These are phyloP conservation scores for Subanguina moxae DNA, from an alignment of 1,140 invertebrate genomes.

Conservation along the genomic window DNA sequence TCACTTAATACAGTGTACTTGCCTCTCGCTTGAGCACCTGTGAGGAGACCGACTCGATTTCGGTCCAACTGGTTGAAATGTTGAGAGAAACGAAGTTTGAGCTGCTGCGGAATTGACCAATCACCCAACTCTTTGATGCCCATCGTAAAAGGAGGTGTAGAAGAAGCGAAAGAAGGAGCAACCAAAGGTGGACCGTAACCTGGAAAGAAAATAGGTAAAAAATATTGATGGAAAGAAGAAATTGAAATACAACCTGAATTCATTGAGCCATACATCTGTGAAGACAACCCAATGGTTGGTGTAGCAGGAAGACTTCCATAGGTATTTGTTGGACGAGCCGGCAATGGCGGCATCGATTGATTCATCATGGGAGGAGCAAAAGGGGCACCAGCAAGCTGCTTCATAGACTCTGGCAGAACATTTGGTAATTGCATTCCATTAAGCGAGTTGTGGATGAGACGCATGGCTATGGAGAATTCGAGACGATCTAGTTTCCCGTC, in stretches of 20 bases:
- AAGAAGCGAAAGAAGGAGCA: neutral
- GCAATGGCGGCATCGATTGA: slow-evolving; percentile 3
- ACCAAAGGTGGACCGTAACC: slow-evolving; percentile 7
- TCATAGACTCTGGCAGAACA: slow-evolving; percentile 36
- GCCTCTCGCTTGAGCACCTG: slow-evolving; percentile 74
- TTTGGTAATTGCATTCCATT: slow-evolving; percentile 30
- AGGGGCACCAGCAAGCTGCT: slow-evolving; percentile 4
- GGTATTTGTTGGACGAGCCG: slow-evolving; percentile 18
- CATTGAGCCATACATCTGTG: slow-evolving; percentile 11
- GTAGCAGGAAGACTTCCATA: slow-evolving; percentile 12
- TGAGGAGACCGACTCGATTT: slow-evolving; percentile 43
- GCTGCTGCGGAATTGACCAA: slow-evolving; percentile 66
- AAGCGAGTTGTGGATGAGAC: slow-evolving; percentile 35
- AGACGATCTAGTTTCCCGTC: slow-evolving; percentile 42
- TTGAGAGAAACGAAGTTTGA: slow-evolving; percentile 88
- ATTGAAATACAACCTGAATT: no score
- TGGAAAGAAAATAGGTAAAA: slow-evolving; percentile 14
- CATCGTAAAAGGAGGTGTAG: slow-evolving; percentile 28
- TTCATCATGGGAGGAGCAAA: slow-evolving; percentile 20
- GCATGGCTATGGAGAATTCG: slow-evolving; percentile 46
- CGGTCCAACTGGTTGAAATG: slow-evolving; percentile 71
- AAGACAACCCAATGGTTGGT: slow-evolving; percentile 7
- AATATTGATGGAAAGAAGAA: neutral
- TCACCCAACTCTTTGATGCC: slow-evolving; percentile 39
- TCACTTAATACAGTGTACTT: no score